phyloP scores from a whole-genome alignment of 2,113 vertebrate species.

The Beaufortia kweichowensis region DNA sequence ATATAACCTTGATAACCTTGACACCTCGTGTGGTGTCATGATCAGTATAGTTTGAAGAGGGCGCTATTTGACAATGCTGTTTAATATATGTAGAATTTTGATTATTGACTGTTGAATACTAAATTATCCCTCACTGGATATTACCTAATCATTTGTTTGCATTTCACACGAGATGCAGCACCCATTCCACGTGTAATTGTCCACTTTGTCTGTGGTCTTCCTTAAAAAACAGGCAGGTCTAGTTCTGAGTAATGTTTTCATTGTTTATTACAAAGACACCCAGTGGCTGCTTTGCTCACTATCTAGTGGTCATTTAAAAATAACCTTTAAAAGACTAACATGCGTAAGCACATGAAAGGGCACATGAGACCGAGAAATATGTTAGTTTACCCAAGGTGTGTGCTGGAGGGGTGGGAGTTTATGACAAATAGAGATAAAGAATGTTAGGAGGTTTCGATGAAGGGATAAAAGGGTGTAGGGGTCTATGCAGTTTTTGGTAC shows the following conservation, averaged over 20 bases:
- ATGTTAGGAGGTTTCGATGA: neutral
- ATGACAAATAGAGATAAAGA: neutral
- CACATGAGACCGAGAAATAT: neutral
- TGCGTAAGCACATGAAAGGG: neutral
- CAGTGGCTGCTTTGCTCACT: neutral
- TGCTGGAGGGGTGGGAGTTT: neutral
- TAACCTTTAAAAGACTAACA: neutral
- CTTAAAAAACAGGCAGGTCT: no score
- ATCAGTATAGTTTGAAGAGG: neutral
- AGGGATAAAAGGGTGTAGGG: neutral
- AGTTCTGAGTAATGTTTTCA: neutral
- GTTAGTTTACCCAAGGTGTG: conserved; percentile 9
- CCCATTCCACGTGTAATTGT: neutral
- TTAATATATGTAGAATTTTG: neutral
- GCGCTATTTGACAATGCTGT: no score
- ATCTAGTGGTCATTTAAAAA: neutral
- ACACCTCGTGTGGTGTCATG: neutral
- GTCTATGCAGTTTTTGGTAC: neutral
- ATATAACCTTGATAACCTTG: no score
- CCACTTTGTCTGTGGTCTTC: neutral
- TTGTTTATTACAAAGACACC: neutral
- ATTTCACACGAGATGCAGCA: neutral
- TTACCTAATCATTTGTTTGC: conserved; percentile 5
- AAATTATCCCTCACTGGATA: neutral
- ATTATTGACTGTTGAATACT: conserved; percentile 26